Evolutionary conservation across 2,113 vertebrate genomes (phyloP).

Genomic region (Spea multiplicata): DNA sequence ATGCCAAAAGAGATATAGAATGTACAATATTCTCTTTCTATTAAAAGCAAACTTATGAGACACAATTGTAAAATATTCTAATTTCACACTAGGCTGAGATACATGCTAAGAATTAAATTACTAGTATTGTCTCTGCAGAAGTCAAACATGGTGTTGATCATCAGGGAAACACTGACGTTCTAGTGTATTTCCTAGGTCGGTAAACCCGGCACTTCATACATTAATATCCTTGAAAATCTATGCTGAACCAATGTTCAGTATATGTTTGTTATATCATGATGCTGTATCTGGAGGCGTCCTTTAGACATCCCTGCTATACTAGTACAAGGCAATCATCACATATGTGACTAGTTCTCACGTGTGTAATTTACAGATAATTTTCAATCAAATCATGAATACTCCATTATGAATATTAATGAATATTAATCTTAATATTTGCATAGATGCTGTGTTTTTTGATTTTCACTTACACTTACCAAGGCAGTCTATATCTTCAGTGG

Average conservation of each 20-base stretch:
- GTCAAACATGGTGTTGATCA: neutral
- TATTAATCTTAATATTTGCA: constrained; percentile 26
- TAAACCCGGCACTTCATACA: neutral
- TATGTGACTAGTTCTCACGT: constrained; percentile 10
- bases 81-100: neutral
- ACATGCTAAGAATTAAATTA: neutral
- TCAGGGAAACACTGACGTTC: neutral
- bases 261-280: neutral
- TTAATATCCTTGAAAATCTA: neutral
- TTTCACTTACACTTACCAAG: constrained; percentile 31
- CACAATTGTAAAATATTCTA: neutral
- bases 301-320: neutral
- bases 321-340: constrained; percentile 9
- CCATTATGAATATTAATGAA: constrained; percentile 27
- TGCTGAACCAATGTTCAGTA: no score
- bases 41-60: no score
- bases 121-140: neutral
- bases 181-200: neutral
- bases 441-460: constrained; percentile 1
- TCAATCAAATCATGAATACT: constrained; percentile 13
- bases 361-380: neutral
- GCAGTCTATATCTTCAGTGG: constrained; percentile 15
- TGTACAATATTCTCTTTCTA: no score
- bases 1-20: no score
- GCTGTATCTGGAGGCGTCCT: neutral